phyloP scores from a whole-genome alignment of 2,113 vertebrate genomes.

The Tamias sibiricus region DNA sequence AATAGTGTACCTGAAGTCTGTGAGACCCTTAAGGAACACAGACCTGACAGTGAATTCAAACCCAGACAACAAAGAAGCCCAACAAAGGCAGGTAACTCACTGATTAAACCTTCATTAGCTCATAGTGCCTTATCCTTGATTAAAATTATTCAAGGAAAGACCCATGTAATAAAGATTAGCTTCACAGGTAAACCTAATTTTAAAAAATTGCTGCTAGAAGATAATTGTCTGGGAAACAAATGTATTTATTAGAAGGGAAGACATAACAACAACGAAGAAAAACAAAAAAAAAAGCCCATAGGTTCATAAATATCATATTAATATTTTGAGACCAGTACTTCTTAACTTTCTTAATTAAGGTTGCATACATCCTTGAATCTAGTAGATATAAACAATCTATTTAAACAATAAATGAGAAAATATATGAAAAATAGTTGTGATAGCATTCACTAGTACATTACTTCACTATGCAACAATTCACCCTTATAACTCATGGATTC shows the following conservation, averaged over 20 bases:
- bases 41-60: background rate
- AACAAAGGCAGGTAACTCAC: background rate
- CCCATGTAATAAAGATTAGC: background rate
- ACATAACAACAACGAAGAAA: background rate
- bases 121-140: background rate
- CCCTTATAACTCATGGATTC: background rate
- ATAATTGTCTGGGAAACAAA: background rate
- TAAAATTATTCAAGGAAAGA: conserved; percentile 13
- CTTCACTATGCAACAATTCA: background rate
- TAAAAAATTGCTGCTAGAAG: background rate
- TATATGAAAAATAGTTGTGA: background rate
- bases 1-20: background rate
- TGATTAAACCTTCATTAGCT: background rate
- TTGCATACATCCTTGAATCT: background rate
- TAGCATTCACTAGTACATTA: background rate
- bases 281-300: background rate
- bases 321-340: background rate
- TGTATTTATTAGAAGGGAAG: background rate
- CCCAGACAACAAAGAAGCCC: background rate
- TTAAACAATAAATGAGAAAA: conserved; percentile 34
- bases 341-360: background rate
- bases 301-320: background rate
- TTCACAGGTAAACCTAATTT: conserved; percentile 22
- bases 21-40: background rate
- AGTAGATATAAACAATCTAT: background rate